Percentiles rank a stretch among this genome's conserved stretches.
Conservation (phyloP, 92 coral and sea anemone species). For the Porites rus region DNA sequence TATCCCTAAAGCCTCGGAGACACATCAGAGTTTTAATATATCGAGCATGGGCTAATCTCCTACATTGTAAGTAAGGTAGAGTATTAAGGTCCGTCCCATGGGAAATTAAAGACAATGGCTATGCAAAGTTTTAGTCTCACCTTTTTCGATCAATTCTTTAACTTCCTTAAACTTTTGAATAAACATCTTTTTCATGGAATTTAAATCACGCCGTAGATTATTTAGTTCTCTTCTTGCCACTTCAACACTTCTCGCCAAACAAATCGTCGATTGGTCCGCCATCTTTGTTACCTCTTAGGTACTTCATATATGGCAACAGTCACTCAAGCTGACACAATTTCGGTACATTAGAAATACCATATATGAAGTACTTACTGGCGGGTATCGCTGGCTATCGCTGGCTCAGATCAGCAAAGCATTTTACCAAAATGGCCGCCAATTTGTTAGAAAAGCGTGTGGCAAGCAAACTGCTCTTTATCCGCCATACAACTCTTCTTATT, state of each 20-base stretch:
- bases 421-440: slow-evolving; percentile 67
- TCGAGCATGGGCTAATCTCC: no score
- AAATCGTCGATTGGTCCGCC: slow-evolving; percentile 22
- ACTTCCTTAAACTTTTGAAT: slow-evolving; percentile 59
- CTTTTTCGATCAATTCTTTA: slow-evolving; percentile 45
- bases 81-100: background rate
- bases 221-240: slow-evolving; percentile 72
- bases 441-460: slow-evolving; percentile 28
- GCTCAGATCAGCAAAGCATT: slow-evolving; percentile 20
- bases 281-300: background rate
- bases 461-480: slow-evolving; percentile 7
- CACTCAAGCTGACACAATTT: no score
- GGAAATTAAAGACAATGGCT: background rate
- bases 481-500: background rate
- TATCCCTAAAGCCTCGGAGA: no score
- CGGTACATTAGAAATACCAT: no score
- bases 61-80: no score
- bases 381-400: slow-evolving; percentile 41
- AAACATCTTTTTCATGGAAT: slow-evolving; percentile 55
- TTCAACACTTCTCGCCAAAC: slow-evolving; percentile 52
- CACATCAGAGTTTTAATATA: no score
- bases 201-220: slow-evolving; percentile 68
- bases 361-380: background rate
- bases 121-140: slow-evolving; percentile 3
- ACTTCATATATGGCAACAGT: no score